These are phyloP conservation scores for Ceraclea dissimilis DNA, from an alignment of 2,888 invertebrate genomes.

Conservation along the genomic window DNA sequence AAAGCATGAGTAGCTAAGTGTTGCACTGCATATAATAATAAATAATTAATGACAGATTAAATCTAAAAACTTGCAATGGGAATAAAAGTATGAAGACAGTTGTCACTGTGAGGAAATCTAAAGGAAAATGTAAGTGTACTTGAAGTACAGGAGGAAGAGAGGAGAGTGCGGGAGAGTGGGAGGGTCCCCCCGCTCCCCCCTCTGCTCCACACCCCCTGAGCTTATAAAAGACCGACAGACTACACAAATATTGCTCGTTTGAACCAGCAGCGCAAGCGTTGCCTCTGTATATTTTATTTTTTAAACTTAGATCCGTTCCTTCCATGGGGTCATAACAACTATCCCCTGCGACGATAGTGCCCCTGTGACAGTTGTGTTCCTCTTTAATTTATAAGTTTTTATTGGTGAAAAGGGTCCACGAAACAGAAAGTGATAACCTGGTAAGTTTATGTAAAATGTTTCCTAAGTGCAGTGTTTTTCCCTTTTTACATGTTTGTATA, in stretches of 20 bases:
- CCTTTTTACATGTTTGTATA: constrained; percentile 8
- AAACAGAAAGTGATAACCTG: constrained; percentile 22
- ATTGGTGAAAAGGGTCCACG: constrained; percentile 26
- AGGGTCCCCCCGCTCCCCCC: constrained; percentile 28
- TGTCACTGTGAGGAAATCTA: background rate
- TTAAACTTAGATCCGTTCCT: constrained; percentile 21
- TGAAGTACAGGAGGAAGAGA: background rate
- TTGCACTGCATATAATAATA: too few species aligned
- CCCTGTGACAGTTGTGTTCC: constrained; percentile 26
- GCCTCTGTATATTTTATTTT: constrained; percentile 33
- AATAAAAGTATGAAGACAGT: too few species aligned
- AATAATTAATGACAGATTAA: too few species aligned
- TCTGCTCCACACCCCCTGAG: constrained; percentile 49
- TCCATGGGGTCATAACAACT: constrained; percentile 24
- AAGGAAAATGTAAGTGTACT: background rate
- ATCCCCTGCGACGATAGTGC: constrained; percentile 26
- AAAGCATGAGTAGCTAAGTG: too few species aligned
- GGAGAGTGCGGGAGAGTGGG: constrained; percentile 5
- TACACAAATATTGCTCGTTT: constrained; percentile 48
- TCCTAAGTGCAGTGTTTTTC: constrained; percentile 18
- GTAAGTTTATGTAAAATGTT: constrained; percentile 21
- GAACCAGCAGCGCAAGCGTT: constrained; percentile 46
- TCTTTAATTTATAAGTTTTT: constrained; percentile 11
- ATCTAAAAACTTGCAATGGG: too few species aligned
- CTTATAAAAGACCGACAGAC: constrained; percentile 51